phyloP scores from a whole-genome alignment of 2,888 invertebrate species.

The Neria commutata region DNA sequence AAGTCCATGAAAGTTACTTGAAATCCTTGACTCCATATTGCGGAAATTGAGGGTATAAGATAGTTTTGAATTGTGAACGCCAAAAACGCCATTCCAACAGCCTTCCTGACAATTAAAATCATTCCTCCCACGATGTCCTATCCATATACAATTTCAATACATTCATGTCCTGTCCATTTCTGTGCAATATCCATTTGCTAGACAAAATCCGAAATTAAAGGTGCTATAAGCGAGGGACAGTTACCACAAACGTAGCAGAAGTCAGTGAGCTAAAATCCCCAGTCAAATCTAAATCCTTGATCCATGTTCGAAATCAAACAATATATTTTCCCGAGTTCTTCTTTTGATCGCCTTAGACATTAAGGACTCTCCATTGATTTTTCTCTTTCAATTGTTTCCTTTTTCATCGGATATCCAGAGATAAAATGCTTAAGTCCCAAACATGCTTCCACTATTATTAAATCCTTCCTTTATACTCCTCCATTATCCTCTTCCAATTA shows the following conservation, averaged over 20 bases:
- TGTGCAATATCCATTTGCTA: not conserved
- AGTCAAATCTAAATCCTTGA: not conserved
- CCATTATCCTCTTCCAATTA: not conserved
- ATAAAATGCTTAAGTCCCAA: not conserved
- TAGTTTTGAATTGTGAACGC: too few relatives aligned
- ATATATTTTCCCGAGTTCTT: not conserved
- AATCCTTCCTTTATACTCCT: not conserved
- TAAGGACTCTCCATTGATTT: not conserved
- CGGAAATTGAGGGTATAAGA: too few relatives aligned
- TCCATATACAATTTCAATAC: not conserved
- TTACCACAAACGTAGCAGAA: not conserved
- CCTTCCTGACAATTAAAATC: not conserved
- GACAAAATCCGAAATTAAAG: not conserved
- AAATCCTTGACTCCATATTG: too few relatives aligned
- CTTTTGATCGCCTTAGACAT: not conserved
- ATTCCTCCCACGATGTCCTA: slow-evolving; percentile 1
- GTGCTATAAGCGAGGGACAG: not conserved
- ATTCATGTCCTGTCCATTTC: not conserved
- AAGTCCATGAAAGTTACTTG: too few relatives aligned
- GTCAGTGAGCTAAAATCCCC: too few relatives aligned
- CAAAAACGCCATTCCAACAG: not conserved
- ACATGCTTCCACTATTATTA: not conserved
- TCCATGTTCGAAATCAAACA: too few relatives aligned
- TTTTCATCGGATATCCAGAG: not conserved
- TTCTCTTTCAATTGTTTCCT: not conserved